Conservation (phyloP, 2,888 invertebrate genomes). For the Drosophila dives region DNA sequence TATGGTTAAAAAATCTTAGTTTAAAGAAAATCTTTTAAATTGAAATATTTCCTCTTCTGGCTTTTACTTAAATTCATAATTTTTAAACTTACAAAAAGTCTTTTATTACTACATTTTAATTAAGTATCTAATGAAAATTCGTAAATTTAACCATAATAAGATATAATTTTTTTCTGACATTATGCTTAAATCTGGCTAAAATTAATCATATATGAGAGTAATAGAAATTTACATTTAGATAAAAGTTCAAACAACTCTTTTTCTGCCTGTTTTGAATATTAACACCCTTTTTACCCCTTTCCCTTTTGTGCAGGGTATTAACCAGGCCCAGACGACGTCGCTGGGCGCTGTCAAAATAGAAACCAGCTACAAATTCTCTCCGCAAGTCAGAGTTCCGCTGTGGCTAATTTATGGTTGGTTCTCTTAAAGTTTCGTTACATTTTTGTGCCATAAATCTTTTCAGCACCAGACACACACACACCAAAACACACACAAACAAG, state of each 20-base stretch:
- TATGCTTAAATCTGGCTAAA: background rate
- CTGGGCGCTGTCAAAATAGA: slow-evolving; percentile 51
- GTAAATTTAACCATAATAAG: background rate
- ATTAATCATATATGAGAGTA: background rate
- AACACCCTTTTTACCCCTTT: background rate
- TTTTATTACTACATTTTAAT: background rate
- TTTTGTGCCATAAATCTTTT: slow-evolving; percentile 77
- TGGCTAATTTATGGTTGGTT: slow-evolving; percentile 72
- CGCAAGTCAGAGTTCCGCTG: slow-evolving; percentile 27
- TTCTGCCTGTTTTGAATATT: background rate
- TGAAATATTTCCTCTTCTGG: background rate
- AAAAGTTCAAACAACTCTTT: background rate
- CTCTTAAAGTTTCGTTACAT: slow-evolving; percentile 72
- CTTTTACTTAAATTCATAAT: background rate
- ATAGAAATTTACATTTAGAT: background rate
- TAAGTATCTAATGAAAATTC: background rate
- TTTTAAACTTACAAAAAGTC: background rate
- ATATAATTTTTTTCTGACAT: background rate
- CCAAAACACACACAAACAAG: slow-evolving; percentile 1
- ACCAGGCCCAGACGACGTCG: slow-evolving; percentile 11
- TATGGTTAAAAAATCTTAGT: background rate
- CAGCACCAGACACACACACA: slow-evolving; percentile 49
- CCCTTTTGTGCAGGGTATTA: slow-evolving; percentile 19
- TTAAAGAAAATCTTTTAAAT: background rate
- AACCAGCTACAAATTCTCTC: slow-evolving; percentile 49